These are phyloP conservation scores for Gymnocypris eckloni DNA, from an alignment of 2,797 vertebrate genomes.

Conservation along the genomic window DNA sequence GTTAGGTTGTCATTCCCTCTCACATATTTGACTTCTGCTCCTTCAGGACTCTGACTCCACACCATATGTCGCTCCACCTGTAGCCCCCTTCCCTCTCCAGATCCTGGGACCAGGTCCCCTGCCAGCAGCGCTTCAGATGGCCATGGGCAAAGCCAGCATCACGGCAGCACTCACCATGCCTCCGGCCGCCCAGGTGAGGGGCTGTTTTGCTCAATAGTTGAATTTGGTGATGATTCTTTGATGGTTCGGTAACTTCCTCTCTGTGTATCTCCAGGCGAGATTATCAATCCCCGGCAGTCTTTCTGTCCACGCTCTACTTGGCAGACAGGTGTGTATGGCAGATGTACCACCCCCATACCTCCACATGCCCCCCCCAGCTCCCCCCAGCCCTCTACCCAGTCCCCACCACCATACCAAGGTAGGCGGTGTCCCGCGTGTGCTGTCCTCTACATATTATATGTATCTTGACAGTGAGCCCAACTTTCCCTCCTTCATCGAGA, in stretches of 20 bases:
- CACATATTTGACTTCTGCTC: conserved; percentile 23
- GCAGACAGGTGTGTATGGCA: conserved; percentile 85
- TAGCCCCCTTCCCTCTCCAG: conserved; percentile 86
- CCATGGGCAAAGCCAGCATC: conserved; percentile 80
- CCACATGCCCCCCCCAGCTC: conserved; percentile 75
- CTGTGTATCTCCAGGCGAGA: conserved; percentile 69
- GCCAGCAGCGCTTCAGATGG: conserved; percentile 82
- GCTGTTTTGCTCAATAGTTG: background rate
- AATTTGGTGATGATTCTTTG: background rate
- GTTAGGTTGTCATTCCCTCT: background rate
- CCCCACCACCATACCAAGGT: conserved; percentile 82
- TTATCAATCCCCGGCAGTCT: conserved; percentile 76
- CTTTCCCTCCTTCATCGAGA: background rate
- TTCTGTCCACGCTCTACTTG: conserved; percentile 79
- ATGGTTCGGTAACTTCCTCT: background rate
- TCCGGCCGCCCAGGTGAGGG: conserved; percentile 86
- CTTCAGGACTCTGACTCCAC: conserved; percentile 93
- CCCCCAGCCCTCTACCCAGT: conserved; percentile 77
- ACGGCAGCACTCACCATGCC: conserved; percentile 82
- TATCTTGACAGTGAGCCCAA: background rate
- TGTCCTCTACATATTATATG: conserved; percentile 36
- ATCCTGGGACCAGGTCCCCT: conserved; percentile 81
- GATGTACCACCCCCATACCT: conserved; percentile 77
- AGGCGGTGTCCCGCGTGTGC: conserved; percentile 49
- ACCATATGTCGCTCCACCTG: conserved; percentile 80